Base-by-base conservation (phyloP, 2,113 vertebrate species). In the Coreoperca whiteheadi region DNA sequence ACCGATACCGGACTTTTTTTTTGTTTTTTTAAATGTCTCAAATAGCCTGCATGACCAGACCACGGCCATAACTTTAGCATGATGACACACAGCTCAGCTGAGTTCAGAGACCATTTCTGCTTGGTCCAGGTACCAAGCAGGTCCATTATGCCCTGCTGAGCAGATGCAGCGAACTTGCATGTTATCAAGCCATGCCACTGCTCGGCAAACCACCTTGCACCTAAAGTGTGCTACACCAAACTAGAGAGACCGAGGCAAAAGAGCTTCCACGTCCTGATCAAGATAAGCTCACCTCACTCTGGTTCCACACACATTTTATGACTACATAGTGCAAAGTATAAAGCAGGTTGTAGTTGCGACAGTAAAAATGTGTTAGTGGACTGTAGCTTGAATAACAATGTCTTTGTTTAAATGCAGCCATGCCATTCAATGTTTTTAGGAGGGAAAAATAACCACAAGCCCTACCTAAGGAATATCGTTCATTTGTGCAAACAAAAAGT, bases 231-330 rank as follows among this genome's bases (percentile, higher is more conserved):
- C 37, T 8, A 41, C 5, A 65, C 34, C 5, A 12, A 7, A 23
- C 11, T n/a, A 11, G 9, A 64, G 59, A 8, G 6, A 20, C 10
- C 25, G 23, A 39, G 16, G 3, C 32, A 37, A 68, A 20, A 28
- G 37, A 67, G 20, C 18, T 5, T n/a, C 1, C 23, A 28, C 8
- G 2, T 25, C 59, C 14, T 25, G 25, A 77, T 57, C 20, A 68
- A 79, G 59, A 53, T n/a, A 12, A 79, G 41, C 2, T 70, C 4
- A 79, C 43, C 41, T 28, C 56, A 39, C 15, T 66, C 48, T 65
- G 34, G 41, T 18, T 78, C 37, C 65, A 21, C 21, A 48, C 28
- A n/a, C 20, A 1, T 54, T 61, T 57, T 2, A 25, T 32, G 15
- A 51, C 43, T 74, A 16, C 11, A 32, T 0, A 39, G 14, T 10